These are phyloP conservation scores for Formicarius rufipectus DNA, from an alignment of 2,113 vertebrate species.

Conservation along the genomic window DNA sequence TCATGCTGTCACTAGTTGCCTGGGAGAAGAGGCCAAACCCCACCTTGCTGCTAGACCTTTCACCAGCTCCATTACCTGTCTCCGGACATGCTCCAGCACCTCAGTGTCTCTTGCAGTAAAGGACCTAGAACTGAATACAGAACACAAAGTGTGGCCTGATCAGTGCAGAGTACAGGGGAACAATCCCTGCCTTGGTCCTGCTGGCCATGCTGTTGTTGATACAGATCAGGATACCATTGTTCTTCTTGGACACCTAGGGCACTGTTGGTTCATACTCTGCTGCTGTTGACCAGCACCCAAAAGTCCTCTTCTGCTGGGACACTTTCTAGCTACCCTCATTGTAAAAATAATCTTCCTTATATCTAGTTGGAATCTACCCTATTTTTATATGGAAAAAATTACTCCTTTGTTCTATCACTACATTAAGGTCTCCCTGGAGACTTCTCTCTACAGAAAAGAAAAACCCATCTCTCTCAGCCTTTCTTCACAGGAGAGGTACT, in stretches of 20 bases:
- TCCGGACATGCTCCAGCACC: background rate
- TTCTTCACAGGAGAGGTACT: background rate
- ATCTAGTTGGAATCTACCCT: background rate
- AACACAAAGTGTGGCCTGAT: background rate
- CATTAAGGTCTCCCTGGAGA: fast-evolving
- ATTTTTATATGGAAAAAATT: background rate
- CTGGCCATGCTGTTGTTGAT: background rate
- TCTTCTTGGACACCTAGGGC: too few relatives aligned
- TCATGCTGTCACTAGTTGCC: background rate
- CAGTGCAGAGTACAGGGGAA: background rate
- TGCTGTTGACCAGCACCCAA: fast-evolving
- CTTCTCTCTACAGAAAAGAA: background rate
- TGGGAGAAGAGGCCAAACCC: background rate
- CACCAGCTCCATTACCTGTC: background rate
- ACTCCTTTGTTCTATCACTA: background rate
- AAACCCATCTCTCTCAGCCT: background rate
- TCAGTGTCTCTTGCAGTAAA: background rate
- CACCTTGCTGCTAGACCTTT: background rate
- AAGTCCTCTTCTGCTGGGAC: background rate
- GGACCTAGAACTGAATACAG: background rate
- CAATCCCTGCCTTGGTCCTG: fast-evolving
- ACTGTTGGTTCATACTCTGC: background rate
- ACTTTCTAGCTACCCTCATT: background rate
- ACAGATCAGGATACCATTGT: background rate
- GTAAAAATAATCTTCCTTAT: background rate